A percentile compares a stretch with the other conserved stretches of the same genome.
Conservation (phyloP, 1,140 invertebrate genomes). For the Saccostrea glomerata region DNA sequence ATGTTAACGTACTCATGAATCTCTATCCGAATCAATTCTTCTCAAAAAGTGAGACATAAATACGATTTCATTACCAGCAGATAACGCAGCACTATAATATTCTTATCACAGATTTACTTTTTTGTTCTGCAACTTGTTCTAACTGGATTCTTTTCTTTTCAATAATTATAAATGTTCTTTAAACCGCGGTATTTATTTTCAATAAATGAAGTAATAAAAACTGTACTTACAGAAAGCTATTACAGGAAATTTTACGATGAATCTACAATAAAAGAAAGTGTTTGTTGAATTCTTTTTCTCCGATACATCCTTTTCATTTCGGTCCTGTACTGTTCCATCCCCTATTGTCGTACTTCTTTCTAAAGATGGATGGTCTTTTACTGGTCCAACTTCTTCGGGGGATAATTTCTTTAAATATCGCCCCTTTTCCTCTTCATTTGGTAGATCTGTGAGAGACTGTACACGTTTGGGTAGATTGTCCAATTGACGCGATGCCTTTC, state of each 20-base stretch:
- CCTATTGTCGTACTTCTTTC: neutral
- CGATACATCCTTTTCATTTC: neutral
- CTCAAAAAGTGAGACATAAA: no score
- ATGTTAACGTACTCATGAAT: no score
- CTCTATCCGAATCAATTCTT: no score
- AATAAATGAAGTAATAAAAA: neutral
- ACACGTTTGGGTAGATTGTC: neutral
- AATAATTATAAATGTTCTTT: no score
- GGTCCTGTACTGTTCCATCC: neutral
- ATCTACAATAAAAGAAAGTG: neutral
- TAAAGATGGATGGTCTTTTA: neutral
- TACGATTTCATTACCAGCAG: no score
- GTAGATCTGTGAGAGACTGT: neutral
- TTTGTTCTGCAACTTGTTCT: no score
- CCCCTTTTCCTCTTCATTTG: neutral
- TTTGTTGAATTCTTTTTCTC: neutral
- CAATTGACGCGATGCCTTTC: neutral
- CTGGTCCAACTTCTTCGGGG: neutral
- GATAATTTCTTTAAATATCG: neutral
- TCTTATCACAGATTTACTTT: no score
- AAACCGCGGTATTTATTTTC: no score
- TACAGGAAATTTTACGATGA: slow-evolving; percentile 1
- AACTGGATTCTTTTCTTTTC: no score
- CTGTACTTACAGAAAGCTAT: slow-evolving; percentile 14
- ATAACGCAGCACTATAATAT: no score